Percentiles rank a stretch among this genome's conserved stretches.
These are phyloP conservation scores for Eulemur albifrons DNA, from an alignment of 2,797 vertebrate species.

Conservation along the genomic window DNA sequence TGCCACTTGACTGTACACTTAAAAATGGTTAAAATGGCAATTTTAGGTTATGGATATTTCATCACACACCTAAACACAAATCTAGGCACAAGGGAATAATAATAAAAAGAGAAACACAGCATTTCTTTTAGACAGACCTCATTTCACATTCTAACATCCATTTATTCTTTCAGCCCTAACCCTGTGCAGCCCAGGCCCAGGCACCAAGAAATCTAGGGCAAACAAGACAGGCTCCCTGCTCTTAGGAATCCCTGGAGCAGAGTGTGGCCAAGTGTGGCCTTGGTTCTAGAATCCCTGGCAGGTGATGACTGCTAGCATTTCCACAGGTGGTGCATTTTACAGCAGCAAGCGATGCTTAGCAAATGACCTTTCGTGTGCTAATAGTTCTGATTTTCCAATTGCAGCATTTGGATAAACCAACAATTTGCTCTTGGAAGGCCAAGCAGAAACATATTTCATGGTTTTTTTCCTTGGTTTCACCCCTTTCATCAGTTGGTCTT, in stretches of 20 bases:
- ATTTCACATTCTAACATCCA: not conserved
- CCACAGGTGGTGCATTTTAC: not conserved
- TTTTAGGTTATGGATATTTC: not conserved
- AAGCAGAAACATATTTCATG: not conserved
- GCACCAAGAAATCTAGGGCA: not conserved
- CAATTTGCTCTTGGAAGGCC: not conserved
- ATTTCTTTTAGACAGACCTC: not conserved
- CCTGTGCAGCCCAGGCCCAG: rapidly evolving
- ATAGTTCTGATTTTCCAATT: not conserved
- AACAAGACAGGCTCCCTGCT: not conserved
- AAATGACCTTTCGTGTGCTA: not conserved
- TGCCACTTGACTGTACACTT: not conserved
- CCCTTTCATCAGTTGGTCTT: not conserved
- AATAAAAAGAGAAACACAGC: not conserved
- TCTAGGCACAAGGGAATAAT: not conserved
- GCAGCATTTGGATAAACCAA: not conserved
- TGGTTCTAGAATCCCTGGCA: not conserved
- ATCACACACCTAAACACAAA: not conserved
- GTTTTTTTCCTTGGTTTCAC: not conserved
- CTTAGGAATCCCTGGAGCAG: not conserved
- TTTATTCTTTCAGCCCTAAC: not conserved
- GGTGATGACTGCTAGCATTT: not conserved
- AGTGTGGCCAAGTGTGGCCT: not conserved
- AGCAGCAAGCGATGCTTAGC: not conserved
- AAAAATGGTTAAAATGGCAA: not conserved